Base-by-base conservation (phyloP, 2,113 vertebrate species). In the Oryzias celebensis region DNA sequence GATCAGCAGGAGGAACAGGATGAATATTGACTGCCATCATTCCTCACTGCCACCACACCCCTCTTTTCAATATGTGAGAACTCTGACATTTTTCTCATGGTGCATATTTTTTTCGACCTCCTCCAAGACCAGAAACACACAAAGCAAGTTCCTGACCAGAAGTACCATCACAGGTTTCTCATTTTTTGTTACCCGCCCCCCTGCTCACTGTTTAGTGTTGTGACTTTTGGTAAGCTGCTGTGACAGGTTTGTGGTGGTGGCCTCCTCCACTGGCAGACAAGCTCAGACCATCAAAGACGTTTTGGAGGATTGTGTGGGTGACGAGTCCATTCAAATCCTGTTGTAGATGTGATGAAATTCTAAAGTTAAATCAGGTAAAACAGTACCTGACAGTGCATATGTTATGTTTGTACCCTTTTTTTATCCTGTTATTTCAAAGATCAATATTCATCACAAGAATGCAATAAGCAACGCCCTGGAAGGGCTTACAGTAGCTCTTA, bases 1-100 rank as follows among this genome's bases (percentile, higher is more conserved):
- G 96, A 97, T 90, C 95, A 92, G 80, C 95, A 96, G 76, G 97
- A 96, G 78, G 97, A 93, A 72, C 96, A 97, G 80, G 97, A 99
- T 77, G 97, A 99, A 90, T 99, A 99, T 93, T 99, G 94, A 98
- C 78, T 86, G 60, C 72, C 70, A 66, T 77, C 74, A 15, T 8
- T 78, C 63, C 42, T 85, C 92, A 59, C 90, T 8, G 18, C 72
- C 63, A 68, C 76, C 44, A 75, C 88, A 73, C 80, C 87, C 88
- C 86, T 80, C 31, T 91, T 93, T 91, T 91, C 83, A 57, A 87
- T 92, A 90, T 91, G 90, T 94, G 92, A 93, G 93, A 91, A 96
- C 93, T 93, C 67, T 90, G 79, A 60, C 70, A 78, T 45, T 63
- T 78, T 83, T 81, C 86, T 79, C 82, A 76, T 81, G 68, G 75